Evolutionary conservation across 2,113 vertebrate species (phyloP), one percentile per base, ranked within the genome.

Genomic region (Dicaeum eximium): DNA sequence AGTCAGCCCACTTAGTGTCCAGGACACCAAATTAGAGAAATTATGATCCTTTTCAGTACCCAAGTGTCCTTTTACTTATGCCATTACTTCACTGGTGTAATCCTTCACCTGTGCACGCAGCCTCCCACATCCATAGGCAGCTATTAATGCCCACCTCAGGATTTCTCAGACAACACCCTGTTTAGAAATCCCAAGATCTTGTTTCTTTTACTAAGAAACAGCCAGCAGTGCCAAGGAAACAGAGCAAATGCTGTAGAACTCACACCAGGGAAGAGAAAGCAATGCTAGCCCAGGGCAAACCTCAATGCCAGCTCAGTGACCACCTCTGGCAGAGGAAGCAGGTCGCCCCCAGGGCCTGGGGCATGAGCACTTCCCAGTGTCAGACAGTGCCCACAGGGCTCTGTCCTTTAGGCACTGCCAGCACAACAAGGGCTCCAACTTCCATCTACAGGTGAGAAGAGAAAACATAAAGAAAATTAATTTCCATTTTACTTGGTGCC

Each of bases 51-150:
- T 79, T 82, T 67, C n/a, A 67, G 31, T n/a, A 71, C 13, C 4
- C 0, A 0, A 18, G 37, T 54, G 17, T 70, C 21, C 40, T 66
- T 57, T 78, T 22, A 50, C 15, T 74, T 53, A 42, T 6, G 2
- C 16, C 15, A 40, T 1, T 24, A 48, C 23, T 47, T 11, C 50
- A 23, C 20, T 16, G 30, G 15, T 7, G 23, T 13, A n/a, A 35
- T 12, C 18, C n/a, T 23, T 48, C 14, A 66, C 25, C 35, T 20
- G 17, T 4, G 21, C 15, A 57, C 16, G 0, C 6, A 56, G n/a
- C 30, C 20, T 83, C 11, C n/a, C 2, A 1, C 27, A 48, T 72
- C 60, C 90, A 72, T 13, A 84, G 18, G 40, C 24, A 90, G 33
- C 17, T 51, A 30, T 40, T 60, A 35, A 60, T 18, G 69, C 24